phyloP scores from a whole-genome alignment of 2,888 invertebrate genomes.

The Alsophila aescularia region DNA sequence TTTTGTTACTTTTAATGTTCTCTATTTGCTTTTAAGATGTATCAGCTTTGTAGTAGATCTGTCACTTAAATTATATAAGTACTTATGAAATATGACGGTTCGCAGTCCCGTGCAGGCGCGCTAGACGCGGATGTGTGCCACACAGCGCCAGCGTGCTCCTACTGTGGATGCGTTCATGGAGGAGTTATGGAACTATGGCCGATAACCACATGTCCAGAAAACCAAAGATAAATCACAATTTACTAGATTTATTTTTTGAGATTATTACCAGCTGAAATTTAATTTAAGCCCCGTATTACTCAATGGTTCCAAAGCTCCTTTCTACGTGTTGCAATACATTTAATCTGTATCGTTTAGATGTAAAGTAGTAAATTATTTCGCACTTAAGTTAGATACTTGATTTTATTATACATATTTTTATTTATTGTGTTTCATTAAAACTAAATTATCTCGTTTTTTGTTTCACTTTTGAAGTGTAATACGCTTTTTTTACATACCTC shows the following conservation, averaged over 20 bases:
- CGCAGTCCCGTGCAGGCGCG: constrained; percentile 48
- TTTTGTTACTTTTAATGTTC: constrained; percentile 64
- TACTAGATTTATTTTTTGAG: constrained; percentile 72
- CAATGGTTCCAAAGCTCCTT: constrained; percentile 82
- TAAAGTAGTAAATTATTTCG: constrained; percentile 84
- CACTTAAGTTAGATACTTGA: constrained; percentile 78
- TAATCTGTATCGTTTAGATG: constrained; percentile 75
- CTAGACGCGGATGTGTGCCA: constrained; percentile 36
- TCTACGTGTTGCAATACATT: constrained; percentile 81
- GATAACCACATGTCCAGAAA: constrained; percentile 61
- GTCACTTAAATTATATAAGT: constrained; percentile 76
- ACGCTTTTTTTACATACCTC: constrained; percentile 82
- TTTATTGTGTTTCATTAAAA: constrained; percentile 75
- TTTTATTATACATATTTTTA: constrained; percentile 72
- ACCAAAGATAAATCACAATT: constrained; percentile 83
- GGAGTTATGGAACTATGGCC: constrained; percentile 80
- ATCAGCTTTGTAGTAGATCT: constrained; percentile 82
- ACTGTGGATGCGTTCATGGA: constrained; percentile 50
- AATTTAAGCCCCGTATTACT: constrained; percentile 67
- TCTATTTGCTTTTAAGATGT: constrained; percentile 78
- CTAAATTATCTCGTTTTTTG: constrained; percentile 75
- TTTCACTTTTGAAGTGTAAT: constrained; percentile 80
- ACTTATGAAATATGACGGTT: constrained; percentile 71
- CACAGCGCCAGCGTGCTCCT: constrained; percentile 32
- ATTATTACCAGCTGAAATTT: constrained; percentile 71